Conservation (phyloP, 1,140 invertebrate genomes). For the Lamellibrachia luymesi region DNA sequence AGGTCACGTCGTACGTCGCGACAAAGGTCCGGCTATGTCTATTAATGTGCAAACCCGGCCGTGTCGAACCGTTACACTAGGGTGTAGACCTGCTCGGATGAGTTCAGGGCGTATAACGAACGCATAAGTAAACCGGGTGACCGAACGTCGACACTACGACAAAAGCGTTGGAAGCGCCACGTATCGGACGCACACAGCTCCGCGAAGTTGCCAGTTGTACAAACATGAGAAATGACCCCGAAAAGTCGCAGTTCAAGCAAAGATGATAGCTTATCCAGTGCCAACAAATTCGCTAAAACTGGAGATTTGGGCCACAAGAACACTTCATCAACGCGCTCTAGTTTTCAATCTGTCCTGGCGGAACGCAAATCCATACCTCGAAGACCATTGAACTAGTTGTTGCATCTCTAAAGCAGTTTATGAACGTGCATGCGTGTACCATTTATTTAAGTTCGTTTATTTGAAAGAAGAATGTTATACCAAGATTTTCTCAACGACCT, state of each 20-base stretch:
- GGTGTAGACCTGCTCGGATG: not conserved
- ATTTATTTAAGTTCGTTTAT: too few relatives aligned
- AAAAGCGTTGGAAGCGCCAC: not conserved
- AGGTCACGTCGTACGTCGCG: not conserved
- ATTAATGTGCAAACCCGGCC: not conserved
- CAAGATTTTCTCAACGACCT: too few relatives aligned
- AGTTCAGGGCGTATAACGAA: not conserved
- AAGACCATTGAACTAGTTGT: too few relatives aligned
- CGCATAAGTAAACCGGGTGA: not conserved
- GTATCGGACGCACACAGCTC: not conserved
- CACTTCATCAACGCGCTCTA: too few relatives aligned
- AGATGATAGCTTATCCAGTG: too few relatives aligned
- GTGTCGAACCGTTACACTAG: not conserved
- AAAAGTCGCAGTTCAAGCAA: not conserved
- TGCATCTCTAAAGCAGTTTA: too few relatives aligned
- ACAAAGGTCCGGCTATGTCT: not conserved
- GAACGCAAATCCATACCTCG: too few relatives aligned
- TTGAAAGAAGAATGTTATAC: too few relatives aligned
- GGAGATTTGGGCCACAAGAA: too few relatives aligned
- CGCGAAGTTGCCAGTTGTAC: not conserved
- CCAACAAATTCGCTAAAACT: too few relatives aligned
- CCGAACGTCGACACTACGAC: not conserved
- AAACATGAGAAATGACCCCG: not conserved
- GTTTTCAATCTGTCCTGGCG: too few relatives aligned
- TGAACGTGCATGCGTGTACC: too few relatives aligned